Percentiles rank a stretch among this genome's conserved stretches.
Evolutionary conservation across 2,113 vertebrate genomes (phyloP).

Genomic region (Menidia beryllina): DNA sequence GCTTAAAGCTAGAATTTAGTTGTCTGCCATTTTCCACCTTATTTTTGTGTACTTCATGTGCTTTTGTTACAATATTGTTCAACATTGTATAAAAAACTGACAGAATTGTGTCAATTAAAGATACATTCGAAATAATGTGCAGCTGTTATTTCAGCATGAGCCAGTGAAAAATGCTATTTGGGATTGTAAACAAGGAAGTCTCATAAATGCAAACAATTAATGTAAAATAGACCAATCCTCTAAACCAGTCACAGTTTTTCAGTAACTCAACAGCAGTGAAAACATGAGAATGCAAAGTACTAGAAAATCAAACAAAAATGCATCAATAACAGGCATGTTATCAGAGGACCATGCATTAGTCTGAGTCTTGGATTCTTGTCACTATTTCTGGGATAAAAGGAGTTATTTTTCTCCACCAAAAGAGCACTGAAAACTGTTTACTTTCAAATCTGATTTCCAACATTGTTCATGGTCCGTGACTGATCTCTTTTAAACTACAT

Average conservation of each 20-base stretch:
- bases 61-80: constrained; percentile 19
- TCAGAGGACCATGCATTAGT: constrained; percentile 18
- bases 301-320: constrained; percentile 20
- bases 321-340: constrained; percentile 24
- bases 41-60: constrained; percentile 5
- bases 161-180: background rate
- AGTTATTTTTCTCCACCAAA: background rate
- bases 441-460: background rate
- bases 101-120: background rate
- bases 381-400: constrained; percentile 11
- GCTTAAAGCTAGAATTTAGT: constrained; percentile 29
- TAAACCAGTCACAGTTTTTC: background rate
- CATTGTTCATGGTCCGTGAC: background rate
- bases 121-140: background rate
- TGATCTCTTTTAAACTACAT: background rate
- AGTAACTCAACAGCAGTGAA: background rate
- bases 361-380: constrained; percentile 6
- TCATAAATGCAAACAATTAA: background rate
- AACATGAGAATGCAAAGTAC: background rate
- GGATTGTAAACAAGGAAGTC: background rate
- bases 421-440: background rate
- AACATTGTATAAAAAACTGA: background rate
- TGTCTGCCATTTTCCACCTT: constrained; percentile 20
- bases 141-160: background rate
- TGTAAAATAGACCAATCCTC: background rate